A percentile compares a stretch with the other conserved stretches of the same genome.
phyloP scores from a whole-genome alignment of 2,888 invertebrate genomes.

The Mythimna pallens region DNA sequence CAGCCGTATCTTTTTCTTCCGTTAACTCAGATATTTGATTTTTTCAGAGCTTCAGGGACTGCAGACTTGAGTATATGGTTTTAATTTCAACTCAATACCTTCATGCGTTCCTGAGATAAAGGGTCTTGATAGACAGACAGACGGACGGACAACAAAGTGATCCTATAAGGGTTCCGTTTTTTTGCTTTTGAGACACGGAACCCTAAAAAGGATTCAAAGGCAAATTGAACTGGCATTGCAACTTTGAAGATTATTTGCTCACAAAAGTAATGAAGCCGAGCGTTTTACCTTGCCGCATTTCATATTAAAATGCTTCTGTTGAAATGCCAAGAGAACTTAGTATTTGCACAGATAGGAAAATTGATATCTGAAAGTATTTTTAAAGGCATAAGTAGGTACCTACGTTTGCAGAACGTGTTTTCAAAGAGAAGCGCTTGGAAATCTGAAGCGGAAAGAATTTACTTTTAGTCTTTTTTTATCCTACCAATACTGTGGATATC shows the following conservation, averaged over 20 bases:
- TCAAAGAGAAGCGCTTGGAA: slow-evolving; percentile 2
- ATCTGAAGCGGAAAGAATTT: neutral
- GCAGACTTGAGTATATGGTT: too few relatives aligned
- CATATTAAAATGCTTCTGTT: slow-evolving; percentile 8
- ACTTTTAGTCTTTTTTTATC: neutral
- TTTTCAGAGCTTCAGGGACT: too few relatives aligned
- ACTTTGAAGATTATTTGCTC: slow-evolving; percentile 42
- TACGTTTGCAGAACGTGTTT: neutral
- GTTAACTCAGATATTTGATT: too few relatives aligned
- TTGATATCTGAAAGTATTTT: slow-evolving; percentile 11
- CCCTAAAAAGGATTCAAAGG: slow-evolving; percentile 6
- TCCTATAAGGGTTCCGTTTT: too few relatives aligned
- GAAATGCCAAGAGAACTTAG: slow-evolving; percentile 23
- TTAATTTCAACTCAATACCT: too few relatives aligned
- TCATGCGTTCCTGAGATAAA: too few relatives aligned
- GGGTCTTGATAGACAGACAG: too few relatives aligned
- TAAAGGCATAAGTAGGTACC: neutral
- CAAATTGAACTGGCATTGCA: slow-evolving; percentile 29
- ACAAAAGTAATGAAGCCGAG: slow-evolving; percentile 35
- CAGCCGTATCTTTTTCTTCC: too few relatives aligned
- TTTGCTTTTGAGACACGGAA: too few relatives aligned
- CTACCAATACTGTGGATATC: neutral
- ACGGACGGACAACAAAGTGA: too few relatives aligned
- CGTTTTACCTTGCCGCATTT: slow-evolving; percentile 20
- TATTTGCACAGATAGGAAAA: neutral